Evolutionary conservation across 2,888 invertebrate species (phyloP), one percentile per base, ranked within the genome.

Genomic region (Dasysyrphus albostriatus): DNA sequence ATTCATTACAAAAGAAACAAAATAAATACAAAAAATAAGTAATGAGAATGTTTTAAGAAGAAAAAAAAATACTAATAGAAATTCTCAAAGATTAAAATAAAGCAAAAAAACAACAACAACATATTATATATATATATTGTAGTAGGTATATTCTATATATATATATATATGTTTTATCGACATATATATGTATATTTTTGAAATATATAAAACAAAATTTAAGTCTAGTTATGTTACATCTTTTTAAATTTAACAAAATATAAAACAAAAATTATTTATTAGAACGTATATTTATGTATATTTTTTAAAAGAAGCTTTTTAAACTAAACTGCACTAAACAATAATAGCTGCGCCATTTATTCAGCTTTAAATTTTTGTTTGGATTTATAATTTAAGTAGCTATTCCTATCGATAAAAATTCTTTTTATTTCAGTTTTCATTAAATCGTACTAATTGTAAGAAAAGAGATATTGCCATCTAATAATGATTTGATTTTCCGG

Each of bases 81-180:
- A 81, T 76, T 84, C 75, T 77, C 69, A 61, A 85, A 69, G 14
- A 76, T 51, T 79, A 63, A 58, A 58, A n/a, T n/a, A 42, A 24
- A 56, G 24, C n/a, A 73, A 65, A 51, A 44, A 58, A 70, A 63
- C 19, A 76, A 76, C 34, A 67, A 65, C 65, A 65, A 39, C 51
- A 58, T 29, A 65, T 67, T 34, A 61, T 16, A 80, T 49, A 73
- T 16, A 47, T 74, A 58, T 83, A 63, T 77, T 85, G 82, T 49
- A 77, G 85, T 85, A 85, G 85, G 85, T 85, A 85, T 85, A 78
- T 78, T 80, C 59, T 67, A 73, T 84, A 37, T 83, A 75, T 37
- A 37, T 75, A 61, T 74, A 74, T 59, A 72, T 80, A 72, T 79
- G 65, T 65, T 59, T 58, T 59, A 65, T 29, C 37, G 29, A 47